A percentile compares a stretch with the other conserved stretches of the same genome.
Conservation (phyloP, 2,888 invertebrate species). For the Carpatolechia fugitivella region DNA sequence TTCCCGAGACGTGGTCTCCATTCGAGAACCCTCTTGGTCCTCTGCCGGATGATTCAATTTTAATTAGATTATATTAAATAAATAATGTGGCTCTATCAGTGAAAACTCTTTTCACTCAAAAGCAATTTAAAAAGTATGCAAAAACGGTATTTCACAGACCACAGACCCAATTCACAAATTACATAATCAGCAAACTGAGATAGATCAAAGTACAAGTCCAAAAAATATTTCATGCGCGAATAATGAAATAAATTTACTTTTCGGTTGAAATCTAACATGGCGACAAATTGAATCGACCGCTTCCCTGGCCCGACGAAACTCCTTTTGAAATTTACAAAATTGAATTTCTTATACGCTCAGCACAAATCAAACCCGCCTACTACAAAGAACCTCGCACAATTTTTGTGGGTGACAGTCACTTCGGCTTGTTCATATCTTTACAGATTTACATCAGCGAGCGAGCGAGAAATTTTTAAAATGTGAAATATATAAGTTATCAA, state of each 20-base stretch:
- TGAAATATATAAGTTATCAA: no score
- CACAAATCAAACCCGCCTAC: constrained; percentile 39
- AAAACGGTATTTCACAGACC: constrained; percentile 6
- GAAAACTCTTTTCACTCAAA: no score
- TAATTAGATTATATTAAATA: no score
- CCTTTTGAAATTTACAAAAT: constrained; percentile 58
- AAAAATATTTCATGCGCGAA: constrained; percentile 49
- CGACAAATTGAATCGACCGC: constrained; percentile 68
- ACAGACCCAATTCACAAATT: not conserved
- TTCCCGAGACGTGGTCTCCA: no score
- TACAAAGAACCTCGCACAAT: constrained; percentile 3
- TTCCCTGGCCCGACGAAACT: constrained; percentile 41
- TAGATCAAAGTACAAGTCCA: constrained; percentile 55
- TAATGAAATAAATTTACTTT: constrained; percentile 65
- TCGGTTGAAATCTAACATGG: constrained; percentile 45
- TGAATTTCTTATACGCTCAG: constrained; percentile 54
- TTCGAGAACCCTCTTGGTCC: no score
- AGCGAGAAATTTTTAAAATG: no score
- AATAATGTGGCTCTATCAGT: no score
- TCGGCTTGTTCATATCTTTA: not conserved
- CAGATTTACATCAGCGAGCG: no score
- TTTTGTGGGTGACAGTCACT: not conserved
- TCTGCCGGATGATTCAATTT: no score
- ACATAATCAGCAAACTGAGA: constrained; percentile 49
- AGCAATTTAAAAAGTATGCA: constrained; percentile 2